phyloP scores from a whole-genome alignment of 2,113 vertebrate genomes.

The Psittacula cyanocephala region DNA sequence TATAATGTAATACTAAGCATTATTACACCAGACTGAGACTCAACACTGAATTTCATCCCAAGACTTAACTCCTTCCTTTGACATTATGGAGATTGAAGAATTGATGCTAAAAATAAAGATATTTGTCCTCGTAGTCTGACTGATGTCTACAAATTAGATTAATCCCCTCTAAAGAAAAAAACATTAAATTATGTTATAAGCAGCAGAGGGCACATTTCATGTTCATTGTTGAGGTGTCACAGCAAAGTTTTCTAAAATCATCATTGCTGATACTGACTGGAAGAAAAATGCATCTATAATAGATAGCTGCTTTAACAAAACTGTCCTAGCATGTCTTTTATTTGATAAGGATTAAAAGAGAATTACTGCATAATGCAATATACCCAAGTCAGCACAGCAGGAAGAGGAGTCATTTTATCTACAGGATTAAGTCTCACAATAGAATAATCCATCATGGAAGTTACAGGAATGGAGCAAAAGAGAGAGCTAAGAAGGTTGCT shows the following conservation, averaged over 20 bases:
- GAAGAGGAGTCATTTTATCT: constrained; percentile 45
- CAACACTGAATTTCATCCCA: background rate
- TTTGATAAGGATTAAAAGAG: constrained; percentile 50
- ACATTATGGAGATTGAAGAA: background rate
- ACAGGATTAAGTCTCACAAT: constrained; percentile 45
- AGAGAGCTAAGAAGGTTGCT: background rate
- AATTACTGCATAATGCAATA: constrained; percentile 41
- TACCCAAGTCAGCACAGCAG: background rate
- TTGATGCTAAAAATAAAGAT: constrained; percentile 2
- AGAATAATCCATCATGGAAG: constrained; percentile 39
- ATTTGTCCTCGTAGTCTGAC: background rate
- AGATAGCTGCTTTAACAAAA: constrained; percentile 14
- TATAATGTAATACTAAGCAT: background rate
- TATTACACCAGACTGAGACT: background rate
- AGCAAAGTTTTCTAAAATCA: background rate
- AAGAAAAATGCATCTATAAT: constrained; percentile 9
- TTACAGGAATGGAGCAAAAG: constrained; percentile 1
- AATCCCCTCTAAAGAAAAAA: background rate
- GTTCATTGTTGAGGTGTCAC: background rate
- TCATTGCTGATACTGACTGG: background rate
- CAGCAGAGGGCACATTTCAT: background rate
- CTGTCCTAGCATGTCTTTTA: background rate
- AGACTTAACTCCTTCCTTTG: background rate
- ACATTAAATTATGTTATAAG: background rate
- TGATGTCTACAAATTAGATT: background rate